Percentiles rank a stretch among this genome's conserved stretches.
Conservation (phyloP, 2,888 invertebrate species). For the Clitarchus hookeri region DNA sequence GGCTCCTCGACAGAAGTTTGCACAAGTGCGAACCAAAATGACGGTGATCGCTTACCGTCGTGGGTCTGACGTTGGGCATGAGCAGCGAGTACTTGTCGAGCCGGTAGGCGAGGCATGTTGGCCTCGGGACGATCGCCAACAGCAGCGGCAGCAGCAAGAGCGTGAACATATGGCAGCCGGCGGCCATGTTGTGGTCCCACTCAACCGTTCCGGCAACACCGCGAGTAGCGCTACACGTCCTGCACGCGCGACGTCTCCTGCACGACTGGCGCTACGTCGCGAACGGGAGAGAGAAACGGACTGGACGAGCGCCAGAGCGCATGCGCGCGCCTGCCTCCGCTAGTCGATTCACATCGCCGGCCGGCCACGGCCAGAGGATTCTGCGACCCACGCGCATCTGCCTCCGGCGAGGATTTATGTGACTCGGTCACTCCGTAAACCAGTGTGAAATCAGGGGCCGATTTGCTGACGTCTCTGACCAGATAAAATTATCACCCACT, state of each 20-base stretch:
- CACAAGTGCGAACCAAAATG: too few relatives aligned
- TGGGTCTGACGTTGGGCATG: slow-evolving; percentile 83
- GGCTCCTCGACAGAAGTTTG: too few relatives aligned
- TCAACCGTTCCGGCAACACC: neutral
- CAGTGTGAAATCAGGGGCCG: too few relatives aligned
- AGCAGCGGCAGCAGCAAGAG: neutral
- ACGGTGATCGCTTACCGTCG: slow-evolving; percentile 64
- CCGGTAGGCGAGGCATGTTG: slow-evolving; percentile 41
- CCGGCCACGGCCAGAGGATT: too few relatives aligned
- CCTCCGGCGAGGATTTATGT: too few relatives aligned
- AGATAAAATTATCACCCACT: too few relatives aligned
- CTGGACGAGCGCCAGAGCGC: neutral
- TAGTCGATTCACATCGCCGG: too few relatives aligned
- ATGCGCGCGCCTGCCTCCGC: neutral
- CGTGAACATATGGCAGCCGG: slow-evolving; percentile 20
- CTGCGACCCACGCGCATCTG: too few relatives aligned
- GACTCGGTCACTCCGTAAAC: too few relatives aligned
- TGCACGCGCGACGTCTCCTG: neutral
- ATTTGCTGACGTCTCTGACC: too few relatives aligned
- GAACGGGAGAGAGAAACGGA: neutral
- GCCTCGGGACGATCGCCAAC: neutral
- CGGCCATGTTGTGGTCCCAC: neutral
- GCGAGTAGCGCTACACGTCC: neutral
- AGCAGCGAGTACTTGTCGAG: slow-evolving; percentile 68
- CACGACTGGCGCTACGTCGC: neutral